Conservation (phyloP, 1,140 invertebrate genomes). For the Magallana angulata region DNA sequence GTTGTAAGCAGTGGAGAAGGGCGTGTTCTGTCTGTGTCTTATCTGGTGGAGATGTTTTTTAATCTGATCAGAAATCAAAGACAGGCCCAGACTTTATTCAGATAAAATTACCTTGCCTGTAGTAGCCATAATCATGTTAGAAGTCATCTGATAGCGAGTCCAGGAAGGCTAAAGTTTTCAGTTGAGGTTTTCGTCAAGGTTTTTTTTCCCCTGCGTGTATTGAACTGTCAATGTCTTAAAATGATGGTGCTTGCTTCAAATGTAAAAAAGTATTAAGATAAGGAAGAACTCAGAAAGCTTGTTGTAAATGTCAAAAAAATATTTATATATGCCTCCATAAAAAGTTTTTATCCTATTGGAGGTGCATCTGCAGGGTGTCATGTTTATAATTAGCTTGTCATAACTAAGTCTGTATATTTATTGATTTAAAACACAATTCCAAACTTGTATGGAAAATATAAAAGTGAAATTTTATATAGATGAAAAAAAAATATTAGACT, state of each 20-base stretch:
- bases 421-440: no score
- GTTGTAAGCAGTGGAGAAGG: constrained; percentile 20
- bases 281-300: neutral
- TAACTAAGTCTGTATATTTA: no score
- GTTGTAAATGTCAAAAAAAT: neutral
- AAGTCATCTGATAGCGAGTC: constrained; percentile 29
- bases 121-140: constrained; percentile 17
- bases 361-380: no score
- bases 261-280: neutral
- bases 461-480: no score
- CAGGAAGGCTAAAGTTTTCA: constrained; percentile 12
- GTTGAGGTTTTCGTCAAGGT: neutral
- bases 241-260: neutral
- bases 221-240: neutral
- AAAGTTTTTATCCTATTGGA: no score
- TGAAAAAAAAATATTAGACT: no score
- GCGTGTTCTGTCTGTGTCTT: constrained; percentile 28
- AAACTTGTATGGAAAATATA: no score
- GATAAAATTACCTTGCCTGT: constrained; percentile 31
- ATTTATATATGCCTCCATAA: no score
- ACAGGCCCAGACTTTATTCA: constrained; percentile 32
- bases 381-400: no score
- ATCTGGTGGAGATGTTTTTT: constrained; percentile 11
- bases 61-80: constrained; percentile 34
- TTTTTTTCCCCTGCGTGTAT: neutral